Evolutionary conservation across 2,113 vertebrate genomes (phyloP).

Genomic region (Origma solitaria): DNA sequence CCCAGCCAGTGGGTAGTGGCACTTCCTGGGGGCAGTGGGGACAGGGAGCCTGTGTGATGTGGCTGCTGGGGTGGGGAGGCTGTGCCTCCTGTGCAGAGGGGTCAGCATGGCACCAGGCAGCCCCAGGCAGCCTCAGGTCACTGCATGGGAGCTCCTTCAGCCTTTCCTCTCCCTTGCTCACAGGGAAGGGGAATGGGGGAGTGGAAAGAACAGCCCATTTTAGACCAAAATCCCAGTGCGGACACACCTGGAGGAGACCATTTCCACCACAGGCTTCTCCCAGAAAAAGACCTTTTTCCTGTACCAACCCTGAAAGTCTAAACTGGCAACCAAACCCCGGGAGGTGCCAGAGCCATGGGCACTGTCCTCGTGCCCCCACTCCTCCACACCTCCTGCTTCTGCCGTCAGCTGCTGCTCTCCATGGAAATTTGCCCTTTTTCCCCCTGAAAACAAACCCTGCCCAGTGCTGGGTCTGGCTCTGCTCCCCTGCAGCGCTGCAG

Average conservation of each 20-base stretch:
- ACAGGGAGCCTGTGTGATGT: background rate
- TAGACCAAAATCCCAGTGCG: background rate
- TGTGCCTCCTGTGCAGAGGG: background rate
- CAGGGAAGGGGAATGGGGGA: background rate
- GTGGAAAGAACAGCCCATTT: background rate
- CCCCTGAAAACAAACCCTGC: background rate
- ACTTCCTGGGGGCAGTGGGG: background rate
- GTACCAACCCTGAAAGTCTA: background rate
- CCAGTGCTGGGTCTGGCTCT: background rate
- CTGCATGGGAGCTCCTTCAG: background rate
- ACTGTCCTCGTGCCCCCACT: fast-evolving
- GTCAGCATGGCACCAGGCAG: background rate
- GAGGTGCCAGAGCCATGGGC: background rate
- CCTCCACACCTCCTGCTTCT: background rate
- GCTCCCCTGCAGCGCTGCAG: background rate
- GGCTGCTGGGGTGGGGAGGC: background rate
- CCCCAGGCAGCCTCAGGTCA: fast-evolving
- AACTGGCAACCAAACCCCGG: background rate
- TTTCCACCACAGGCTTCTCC: background rate
- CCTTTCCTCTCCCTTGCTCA: background rate
- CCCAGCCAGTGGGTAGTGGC: background rate
- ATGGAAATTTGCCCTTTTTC: background rate
- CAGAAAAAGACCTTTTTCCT: background rate
- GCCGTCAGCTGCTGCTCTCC: background rate
- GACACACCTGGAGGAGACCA: background rate